Evolutionary conservation across 2,888 invertebrate species (phyloP).

Genomic region (Chaitophorus viminalis): DNA sequence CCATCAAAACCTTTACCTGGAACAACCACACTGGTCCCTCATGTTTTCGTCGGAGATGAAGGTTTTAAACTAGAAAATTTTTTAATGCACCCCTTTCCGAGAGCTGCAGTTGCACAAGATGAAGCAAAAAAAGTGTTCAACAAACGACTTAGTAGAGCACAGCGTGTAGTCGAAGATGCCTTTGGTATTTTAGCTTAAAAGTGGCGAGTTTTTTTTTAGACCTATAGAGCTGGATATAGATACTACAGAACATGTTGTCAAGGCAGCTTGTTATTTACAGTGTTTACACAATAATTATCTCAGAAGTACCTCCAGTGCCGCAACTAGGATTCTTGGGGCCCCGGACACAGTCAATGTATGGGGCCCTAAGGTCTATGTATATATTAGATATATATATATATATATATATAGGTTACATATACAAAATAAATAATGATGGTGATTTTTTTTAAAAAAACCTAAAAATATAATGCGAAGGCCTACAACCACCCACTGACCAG

Average conservation of each 20-base stretch:
- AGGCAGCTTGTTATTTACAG: slow-evolving; percentile 19
- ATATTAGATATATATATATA: too few species aligned
- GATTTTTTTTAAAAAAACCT: too few species aligned
- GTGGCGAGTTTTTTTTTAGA: not conserved
- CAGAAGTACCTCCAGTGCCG: slow-evolving; percentile 24
- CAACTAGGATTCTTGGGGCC: too few species aligned
- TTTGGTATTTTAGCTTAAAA: not conserved
- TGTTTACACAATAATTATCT: too few species aligned
- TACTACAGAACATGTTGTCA: slow-evolving; percentile 29
- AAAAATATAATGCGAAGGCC: too few species aligned
- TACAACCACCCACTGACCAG: too few species aligned
- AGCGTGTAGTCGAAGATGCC: too few species aligned
- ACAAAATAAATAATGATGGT: too few species aligned
- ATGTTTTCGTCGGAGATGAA: slow-evolving; percentile 65
- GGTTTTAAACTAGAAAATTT: slow-evolving; percentile 64
- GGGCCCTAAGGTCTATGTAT: too few species aligned
- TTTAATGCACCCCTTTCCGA: slow-evolving; percentile 64
- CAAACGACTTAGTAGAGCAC: not conserved
- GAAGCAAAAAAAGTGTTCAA: slow-evolving; percentile 44
- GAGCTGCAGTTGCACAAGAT: slow-evolving; percentile 18
- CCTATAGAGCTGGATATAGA: slow-evolving; percentile 19
- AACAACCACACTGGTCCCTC: slow-evolving; percentile 63
- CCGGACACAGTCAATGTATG: too few species aligned
- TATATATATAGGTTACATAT: too few species aligned
- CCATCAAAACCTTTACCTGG: slow-evolving; percentile 64